Evolutionary conservation across 1,140 invertebrate genomes (phyloP), one percentile per base, ranked within the genome.

Genomic region (Drosophila albomicans): DNA sequence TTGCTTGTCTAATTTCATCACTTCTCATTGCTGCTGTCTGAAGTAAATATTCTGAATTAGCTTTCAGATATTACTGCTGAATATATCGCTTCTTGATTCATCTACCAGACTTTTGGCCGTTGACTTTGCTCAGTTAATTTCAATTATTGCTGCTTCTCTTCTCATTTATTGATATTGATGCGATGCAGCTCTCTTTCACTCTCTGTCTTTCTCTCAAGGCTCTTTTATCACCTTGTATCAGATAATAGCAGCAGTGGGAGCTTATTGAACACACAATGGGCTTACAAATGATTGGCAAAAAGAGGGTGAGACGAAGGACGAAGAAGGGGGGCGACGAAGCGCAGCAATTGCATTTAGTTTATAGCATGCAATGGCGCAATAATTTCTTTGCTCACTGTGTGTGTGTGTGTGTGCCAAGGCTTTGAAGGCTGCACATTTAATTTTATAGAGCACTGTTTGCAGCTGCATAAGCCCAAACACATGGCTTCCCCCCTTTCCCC

Each of bases 391-490:
- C 61, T 13, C 51, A 70, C 59, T 64, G 67, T 58, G 41, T 56
- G 52, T 57, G 54, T 57, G 30, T 32, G 8, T 56, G 28, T 56
- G 52, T 62, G 20, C 25, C 10, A 52, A 52, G 35, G 57, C 64
- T 61, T 73, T 68, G 63, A 73, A 67, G 54, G 64, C 71, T 59
- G 64, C 71, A 61, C 64, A 74, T 74, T 74, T 69, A 74, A 68
- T 74, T 74, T 74, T 74, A 59, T 69, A 74, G 65, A 69, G 71
- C 71, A 74, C 71, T 69, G 68, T 71, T 35, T 54, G 59, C 59
- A 51, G 30, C 30, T 49, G 58, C 45, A 54, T 54, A 15, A 54
- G 51, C 30, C 46, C 30, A 25, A 38, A 57, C 54, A 57, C 63
- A 49, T 4, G 15, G 3, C 45, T 11, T 5, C 15, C 15, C 28